A percentile compares a stretch with the other conserved stretches of the same genome.
Conservation (phyloP, 2,113 vertebrate genomes). For the Potamarius usumacintae region DNA sequence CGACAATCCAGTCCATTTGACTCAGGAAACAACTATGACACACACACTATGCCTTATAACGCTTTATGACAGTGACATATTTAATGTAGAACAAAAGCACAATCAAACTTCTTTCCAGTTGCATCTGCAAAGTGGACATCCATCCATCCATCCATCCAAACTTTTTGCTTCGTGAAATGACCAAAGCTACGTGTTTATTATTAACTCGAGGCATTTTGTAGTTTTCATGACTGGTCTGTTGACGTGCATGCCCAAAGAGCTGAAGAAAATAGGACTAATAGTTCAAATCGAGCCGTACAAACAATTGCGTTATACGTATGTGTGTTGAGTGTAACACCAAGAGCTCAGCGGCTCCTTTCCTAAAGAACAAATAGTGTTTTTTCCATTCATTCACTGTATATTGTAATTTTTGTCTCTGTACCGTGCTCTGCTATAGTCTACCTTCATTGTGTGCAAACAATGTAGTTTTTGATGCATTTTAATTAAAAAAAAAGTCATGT, state of each 20-base stretch:
- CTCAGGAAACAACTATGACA: conserved; percentile 37
- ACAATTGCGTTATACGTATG: neutral
- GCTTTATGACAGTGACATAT: neutral
- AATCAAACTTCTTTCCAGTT: neutral
- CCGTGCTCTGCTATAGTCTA: conserved; percentile 68
- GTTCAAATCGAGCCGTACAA: neutral
- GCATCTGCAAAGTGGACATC: neutral
- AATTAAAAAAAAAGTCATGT: conserved; percentile 60
- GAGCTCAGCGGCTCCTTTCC: conserved; percentile 66
- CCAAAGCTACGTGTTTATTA: conserved; percentile 4
- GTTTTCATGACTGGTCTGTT: neutral
- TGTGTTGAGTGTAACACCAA: conserved; percentile 62
- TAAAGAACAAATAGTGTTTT: conserved; percentile 61
- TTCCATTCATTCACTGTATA: conserved; percentile 64
- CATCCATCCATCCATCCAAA: neutral
- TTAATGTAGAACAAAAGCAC: conserved; percentile 12
- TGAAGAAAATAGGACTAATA: neutral
- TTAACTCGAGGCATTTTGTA: neutral
- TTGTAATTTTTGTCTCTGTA: conserved; percentile 70
- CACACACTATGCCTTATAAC: conserved; percentile 18
- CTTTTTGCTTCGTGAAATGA: neutral
- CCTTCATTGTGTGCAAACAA: conserved; percentile 68
- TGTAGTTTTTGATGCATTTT: conserved; percentile 80
- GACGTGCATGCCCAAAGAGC: neutral
- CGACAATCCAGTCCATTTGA: conserved; percentile 20